These are phyloP conservation scores for Gymnothorax javanicus DNA, from an alignment of 2,797 vertebrate species.

Conservation along the genomic window DNA sequence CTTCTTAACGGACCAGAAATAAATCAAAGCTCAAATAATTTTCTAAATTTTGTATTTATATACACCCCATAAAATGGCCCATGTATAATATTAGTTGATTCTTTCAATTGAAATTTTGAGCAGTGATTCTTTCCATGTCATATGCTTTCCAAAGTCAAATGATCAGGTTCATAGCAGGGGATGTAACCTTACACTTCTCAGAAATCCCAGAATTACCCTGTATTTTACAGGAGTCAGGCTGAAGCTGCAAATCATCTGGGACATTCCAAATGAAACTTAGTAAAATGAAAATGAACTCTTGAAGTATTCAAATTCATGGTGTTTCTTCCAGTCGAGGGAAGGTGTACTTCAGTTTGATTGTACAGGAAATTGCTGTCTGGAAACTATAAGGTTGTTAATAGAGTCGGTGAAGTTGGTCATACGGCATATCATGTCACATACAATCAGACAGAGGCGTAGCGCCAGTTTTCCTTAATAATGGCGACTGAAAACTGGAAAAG, in stretches of 20 bases:
- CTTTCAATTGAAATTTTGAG: neutral
- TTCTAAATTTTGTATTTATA: neutral
- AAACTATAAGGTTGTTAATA: neutral
- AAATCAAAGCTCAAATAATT: neutral
- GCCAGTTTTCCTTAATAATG: neutral
- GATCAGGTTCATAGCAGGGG: neutral
- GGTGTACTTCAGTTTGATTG: neutral
- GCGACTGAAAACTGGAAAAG: neutral
- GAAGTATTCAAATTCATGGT: neutral
- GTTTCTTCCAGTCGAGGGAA: neutral
- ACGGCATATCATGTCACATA: too few relatives aligned
- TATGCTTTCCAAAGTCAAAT: neutral
- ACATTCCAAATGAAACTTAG: neutral
- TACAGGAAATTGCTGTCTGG: slow-evolving; percentile 7
- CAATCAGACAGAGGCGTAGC: too few relatives aligned
- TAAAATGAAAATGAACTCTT: neutral
- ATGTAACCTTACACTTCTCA: neutral
- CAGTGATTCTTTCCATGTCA: neutral
- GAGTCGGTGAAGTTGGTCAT: neutral
- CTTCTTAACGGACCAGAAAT: neutral
- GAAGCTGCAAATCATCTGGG: neutral
- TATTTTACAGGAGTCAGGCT: neutral
- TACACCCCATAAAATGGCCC: neutral
- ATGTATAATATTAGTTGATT: neutral
- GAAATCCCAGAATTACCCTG: neutral